Evolutionary conservation across 2,888 invertebrate genomes (phyloP).

Genomic region (Stomorhina lunata): DNA sequence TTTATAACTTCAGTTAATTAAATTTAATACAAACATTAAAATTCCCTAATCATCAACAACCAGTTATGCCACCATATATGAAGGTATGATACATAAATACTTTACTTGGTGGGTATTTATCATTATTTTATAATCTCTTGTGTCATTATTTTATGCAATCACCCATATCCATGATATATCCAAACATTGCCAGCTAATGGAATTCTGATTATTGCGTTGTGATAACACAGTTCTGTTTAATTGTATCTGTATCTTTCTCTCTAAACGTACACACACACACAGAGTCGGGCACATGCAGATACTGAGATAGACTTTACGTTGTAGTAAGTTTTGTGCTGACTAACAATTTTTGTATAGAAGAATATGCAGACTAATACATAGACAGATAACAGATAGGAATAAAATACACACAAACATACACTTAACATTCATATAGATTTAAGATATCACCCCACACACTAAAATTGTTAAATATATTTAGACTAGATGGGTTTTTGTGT

Average conservation of each 20-base stretch:
- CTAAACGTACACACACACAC: conserved; percentile 44
- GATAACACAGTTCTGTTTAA: conserved; percentile 78
- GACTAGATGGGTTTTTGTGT: conserved; percentile 65
- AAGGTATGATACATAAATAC: neutral
- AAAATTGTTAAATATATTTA: conserved; percentile 55
- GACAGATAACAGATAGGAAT: conserved; percentile 28
- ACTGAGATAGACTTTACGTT: conserved; percentile 14
- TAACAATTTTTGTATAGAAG: conserved; percentile 58
- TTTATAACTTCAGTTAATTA: too few species aligned
- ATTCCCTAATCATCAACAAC: neutral
- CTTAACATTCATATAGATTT: conserved; percentile 66
- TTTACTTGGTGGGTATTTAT: neutral
- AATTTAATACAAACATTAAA: too few species aligned
- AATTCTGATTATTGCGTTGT: conserved; percentile 78
- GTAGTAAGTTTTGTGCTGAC: conserved; percentile 63
- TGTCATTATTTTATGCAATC: conserved; percentile 43
- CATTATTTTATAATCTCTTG: conserved; percentile 7
- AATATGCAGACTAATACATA: conserved; percentile 51
- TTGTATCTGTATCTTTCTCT: conserved; percentile 77
- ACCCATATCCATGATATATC: conserved; percentile 68
- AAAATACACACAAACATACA: conserved; percentile 19
- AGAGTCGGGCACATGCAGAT: conserved; percentile 24
- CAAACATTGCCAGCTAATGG: conserved; percentile 75
- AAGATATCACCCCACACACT: conserved; percentile 64
- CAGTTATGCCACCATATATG: too few species aligned